A percentile compares a stretch with the other conserved stretches of the same genome.
phyloP scores from a whole-genome alignment of 1,140 invertebrate genomes.

The Zaprionus vittiger region DNA sequence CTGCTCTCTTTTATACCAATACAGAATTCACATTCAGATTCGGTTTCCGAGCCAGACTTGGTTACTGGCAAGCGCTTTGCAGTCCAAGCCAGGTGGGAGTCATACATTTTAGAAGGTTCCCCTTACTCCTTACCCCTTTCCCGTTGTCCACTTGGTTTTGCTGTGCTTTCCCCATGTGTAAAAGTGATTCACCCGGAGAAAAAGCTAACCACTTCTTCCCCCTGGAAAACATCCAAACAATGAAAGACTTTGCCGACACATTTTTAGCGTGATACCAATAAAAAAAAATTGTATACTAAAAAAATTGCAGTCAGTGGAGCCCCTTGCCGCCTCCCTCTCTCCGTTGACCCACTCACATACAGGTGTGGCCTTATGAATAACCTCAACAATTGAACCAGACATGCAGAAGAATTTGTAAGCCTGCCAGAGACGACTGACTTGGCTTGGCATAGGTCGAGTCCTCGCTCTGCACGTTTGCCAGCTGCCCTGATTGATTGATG shows the following conservation, averaged over 20 bases:
- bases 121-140: conserved; percentile 37
- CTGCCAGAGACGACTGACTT: background rate
- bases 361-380: conserved; percentile 61
- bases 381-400: conserved; percentile 66
- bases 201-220: background rate
- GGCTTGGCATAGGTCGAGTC: conserved; percentile 23
- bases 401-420: conserved; percentile 32
- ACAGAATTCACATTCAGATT: background rate
- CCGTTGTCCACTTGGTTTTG: conserved; percentile 28
- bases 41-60: conserved; percentile 5
- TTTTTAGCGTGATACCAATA: conserved; percentile 36
- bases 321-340: conserved; percentile 26
- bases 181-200: background rate
- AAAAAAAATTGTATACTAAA: conserved; percentile 21
- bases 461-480: background rate
- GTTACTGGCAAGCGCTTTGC: conserved; percentile 18
- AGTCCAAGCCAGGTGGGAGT: conserved; percentile 68
- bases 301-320: background rate
- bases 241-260: conserved; percentile 60
- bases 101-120: conserved; percentile 75
- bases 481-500: conserved; percentile 63
- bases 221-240: conserved; percentile 48
- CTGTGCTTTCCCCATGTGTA: conserved; percentile 25
- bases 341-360: background rate
- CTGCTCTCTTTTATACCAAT: background rate